These are phyloP conservation scores for Empis stercorea DNA, from an alignment of 2,888 invertebrate genomes.

Conservation along the genomic window DNA sequence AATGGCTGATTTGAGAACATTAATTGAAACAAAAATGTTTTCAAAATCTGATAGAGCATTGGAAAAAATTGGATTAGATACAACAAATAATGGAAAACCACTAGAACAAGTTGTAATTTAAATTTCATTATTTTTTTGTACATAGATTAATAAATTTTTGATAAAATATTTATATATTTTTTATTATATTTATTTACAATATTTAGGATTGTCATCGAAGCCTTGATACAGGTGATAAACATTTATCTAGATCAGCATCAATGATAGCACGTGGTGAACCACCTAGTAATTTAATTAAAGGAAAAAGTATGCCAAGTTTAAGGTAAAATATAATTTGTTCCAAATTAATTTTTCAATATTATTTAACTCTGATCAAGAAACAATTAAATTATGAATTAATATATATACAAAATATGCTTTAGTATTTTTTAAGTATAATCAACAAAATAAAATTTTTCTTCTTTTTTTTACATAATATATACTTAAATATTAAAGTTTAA, in stretches of 20 bases:
- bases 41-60: constrained; percentile 85
- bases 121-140: constrained; percentile 9
- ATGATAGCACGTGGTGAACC: constrained; percentile 51
- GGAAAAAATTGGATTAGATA: constrained; percentile 66
- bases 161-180: no score
- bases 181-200: no score
- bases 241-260: constrained; percentile 57
- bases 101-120: constrained; percentile 52
- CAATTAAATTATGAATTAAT: no score
- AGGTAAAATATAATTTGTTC: constrained; percentile 48
- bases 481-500: background rate
- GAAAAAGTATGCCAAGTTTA: constrained; percentile 92
- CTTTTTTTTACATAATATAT: background rate
- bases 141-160: background rate
- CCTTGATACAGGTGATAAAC: constrained; percentile 65
- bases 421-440: background rate
- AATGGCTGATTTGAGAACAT: constrained; percentile 82
- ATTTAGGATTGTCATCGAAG: constrained; percentile 68
- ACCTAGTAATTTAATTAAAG: constrained; percentile 68
- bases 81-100: constrained; percentile 40
- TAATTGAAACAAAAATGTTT: constrained; percentile 80
- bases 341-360: background rate
- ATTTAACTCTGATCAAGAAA: background rate
- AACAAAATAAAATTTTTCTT: no score
- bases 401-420: background rate